Conservation (phyloP, 2,113 vertebrate species). For the Carlito syrichta region DNA sequence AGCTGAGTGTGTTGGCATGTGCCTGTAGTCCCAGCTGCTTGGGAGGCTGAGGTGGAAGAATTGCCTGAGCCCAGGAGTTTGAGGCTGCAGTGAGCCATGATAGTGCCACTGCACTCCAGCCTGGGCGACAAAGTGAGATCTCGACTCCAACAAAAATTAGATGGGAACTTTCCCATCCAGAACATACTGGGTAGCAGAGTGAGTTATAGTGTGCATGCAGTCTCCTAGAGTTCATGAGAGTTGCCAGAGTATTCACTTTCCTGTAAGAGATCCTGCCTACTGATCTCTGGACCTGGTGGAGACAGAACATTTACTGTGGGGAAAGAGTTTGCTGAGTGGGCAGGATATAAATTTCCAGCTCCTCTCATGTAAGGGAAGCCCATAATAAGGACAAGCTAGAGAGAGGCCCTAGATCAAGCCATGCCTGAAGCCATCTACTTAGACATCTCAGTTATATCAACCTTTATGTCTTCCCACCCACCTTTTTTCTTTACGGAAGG, state of each 20-base stretch:
- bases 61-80: too few relatives aligned
- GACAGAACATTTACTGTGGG: neutral
- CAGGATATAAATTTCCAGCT: neutral
- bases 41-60: too few relatives aligned
- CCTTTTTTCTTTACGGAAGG: too few relatives aligned
- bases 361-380: neutral
- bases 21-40: too few relatives aligned
- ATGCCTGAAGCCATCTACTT: neutral
- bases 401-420: neutral
- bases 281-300: neutral
- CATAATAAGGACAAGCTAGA: neutral
- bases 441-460: neutral
- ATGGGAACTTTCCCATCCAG: too few relatives aligned
- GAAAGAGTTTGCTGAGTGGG: neutral
- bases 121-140: too few relatives aligned
- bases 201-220: neutral
- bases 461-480: too few relatives aligned
- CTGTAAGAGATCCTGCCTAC: neutral
- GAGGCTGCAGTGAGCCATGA: too few relatives aligned
- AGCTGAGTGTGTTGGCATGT: too few relatives aligned
- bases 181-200: neutral
- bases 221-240: too few relatives aligned
- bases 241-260: neutral
- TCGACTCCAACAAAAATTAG: too few relatives aligned
- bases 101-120: too few relatives aligned